Evolutionary conservation across 2,113 vertebrate species (phyloP).

Genomic region (Catharus bicknelli): DNA sequence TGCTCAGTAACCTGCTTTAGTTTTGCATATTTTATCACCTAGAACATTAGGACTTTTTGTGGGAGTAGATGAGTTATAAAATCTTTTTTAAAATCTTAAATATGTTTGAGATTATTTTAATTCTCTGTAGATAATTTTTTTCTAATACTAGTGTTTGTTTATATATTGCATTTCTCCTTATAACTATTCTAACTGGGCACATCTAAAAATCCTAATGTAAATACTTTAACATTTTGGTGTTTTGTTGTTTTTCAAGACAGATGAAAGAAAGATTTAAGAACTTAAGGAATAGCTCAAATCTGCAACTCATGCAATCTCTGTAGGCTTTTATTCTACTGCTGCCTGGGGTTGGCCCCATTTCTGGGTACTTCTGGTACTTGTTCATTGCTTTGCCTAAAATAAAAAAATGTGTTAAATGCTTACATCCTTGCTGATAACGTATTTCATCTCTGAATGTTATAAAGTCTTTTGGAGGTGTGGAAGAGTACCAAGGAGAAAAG

Average conservation of each 20-base stretch:
- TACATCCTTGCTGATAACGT: not conserved
- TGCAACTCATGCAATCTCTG: not conserved
- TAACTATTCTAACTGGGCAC: not conserved
- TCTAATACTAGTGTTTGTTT: not conserved
- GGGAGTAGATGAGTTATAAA: not conserved
- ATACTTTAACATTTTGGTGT: not conserved
- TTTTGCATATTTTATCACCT: not conserved
- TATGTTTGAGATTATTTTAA: not conserved
- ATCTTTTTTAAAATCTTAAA: not conserved
- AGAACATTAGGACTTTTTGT: not conserved
- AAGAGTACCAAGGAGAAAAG: not conserved
- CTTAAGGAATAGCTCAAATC: not conserved
- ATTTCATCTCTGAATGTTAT: not conserved
- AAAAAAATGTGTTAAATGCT: not conserved
- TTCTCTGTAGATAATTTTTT: not conserved
- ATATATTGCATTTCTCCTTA: not conserved
- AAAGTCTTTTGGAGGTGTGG: not conserved
- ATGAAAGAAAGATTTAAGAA: not conserved
- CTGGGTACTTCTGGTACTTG: not conserved
- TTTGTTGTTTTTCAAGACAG: not conserved
- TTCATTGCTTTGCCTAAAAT: not conserved
- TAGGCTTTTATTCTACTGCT: not conserved
- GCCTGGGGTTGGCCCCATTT: not conserved
- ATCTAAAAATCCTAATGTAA: not conserved
- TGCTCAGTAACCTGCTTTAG: not conserved